These are phyloP conservation scores for Propithecus deckenii DNA, from an alignment of 2,797 vertebrate genomes.

Conservation along the genomic window DNA sequence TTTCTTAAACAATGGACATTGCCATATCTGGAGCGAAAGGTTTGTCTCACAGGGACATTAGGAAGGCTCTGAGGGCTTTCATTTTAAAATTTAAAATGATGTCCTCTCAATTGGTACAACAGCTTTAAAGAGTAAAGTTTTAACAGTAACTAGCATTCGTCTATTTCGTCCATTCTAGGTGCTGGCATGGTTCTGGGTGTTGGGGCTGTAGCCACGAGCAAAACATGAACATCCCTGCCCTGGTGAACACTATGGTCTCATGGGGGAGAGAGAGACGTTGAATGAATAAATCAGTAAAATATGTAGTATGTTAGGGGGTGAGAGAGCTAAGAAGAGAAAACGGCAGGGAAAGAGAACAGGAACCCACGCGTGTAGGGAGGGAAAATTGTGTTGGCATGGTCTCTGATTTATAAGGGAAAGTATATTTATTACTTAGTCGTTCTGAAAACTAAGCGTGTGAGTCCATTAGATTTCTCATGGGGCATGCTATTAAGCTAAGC, in stretches of 20 bases:
- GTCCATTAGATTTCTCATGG: neutral
- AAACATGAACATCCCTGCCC: neutral
- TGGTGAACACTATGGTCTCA: neutral
- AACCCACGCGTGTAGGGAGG: accelerated
- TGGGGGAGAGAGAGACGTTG: neutral
- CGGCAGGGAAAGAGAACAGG: neutral
- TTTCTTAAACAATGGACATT: neutral
- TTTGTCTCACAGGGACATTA: neutral
- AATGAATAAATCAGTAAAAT: neutral
- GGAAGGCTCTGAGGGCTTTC: neutral
- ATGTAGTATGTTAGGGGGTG: neutral
- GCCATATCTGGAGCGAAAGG: neutral
- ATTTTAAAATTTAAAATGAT: neutral
- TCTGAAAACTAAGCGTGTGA: neutral
- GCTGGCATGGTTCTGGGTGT: neutral
- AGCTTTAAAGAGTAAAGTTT: neutral
- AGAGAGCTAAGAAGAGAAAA: neutral
- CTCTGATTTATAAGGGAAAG: neutral
- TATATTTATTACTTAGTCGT: neutral
- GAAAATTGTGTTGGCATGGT: neutral
- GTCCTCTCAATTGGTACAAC: neutral
- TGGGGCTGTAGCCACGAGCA: neutral
- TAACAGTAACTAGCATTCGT: neutral
- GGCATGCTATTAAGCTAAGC: neutral
- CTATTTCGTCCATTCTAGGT: neutral